These are phyloP conservation scores for Atethmia centrago DNA, from an alignment of 2,888 invertebrate species.

Conservation along the genomic window DNA sequence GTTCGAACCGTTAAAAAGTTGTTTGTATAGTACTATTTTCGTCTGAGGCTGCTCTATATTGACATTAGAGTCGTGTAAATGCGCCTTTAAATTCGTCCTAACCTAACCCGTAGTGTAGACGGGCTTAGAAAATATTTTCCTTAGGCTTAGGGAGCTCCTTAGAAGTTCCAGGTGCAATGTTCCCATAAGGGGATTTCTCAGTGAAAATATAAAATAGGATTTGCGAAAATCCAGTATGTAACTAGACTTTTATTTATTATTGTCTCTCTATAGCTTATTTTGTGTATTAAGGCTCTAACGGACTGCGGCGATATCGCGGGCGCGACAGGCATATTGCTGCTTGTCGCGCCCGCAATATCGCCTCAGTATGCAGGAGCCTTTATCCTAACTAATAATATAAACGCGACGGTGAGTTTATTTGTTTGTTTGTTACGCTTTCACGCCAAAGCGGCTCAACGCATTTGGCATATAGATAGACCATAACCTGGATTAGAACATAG, in stretches of 20 bases:
- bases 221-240: background rate
- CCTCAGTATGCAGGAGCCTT: too few relatives aligned
- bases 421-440: too few relatives aligned
- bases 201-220: background rate
- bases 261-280: too few relatives aligned
- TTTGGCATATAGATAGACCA: too few relatives aligned
- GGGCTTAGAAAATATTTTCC: background rate
- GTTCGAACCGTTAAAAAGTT: background rate
- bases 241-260: background rate
- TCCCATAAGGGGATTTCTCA: background rate
- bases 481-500: too few relatives aligned
- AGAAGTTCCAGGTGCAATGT: background rate
- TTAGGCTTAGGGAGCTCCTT: background rate
- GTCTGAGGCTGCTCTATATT: background rate
- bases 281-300: too few relatives aligned
- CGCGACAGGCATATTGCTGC: too few relatives aligned
- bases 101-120: background rate
- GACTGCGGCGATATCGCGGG: too few relatives aligned
- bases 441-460: too few relatives aligned
- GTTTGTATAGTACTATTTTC: background rate
- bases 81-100: background rate
- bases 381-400: too few relatives aligned
- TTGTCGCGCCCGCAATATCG: too few relatives aligned
- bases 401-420: too few relatives aligned
- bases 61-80: constrained; percentile 1